Percentiles rank a stretch among this genome's conserved stretches.
Conservation (phyloP, 1,140 invertebrate genomes). For the Drosophila watanabei region DNA sequence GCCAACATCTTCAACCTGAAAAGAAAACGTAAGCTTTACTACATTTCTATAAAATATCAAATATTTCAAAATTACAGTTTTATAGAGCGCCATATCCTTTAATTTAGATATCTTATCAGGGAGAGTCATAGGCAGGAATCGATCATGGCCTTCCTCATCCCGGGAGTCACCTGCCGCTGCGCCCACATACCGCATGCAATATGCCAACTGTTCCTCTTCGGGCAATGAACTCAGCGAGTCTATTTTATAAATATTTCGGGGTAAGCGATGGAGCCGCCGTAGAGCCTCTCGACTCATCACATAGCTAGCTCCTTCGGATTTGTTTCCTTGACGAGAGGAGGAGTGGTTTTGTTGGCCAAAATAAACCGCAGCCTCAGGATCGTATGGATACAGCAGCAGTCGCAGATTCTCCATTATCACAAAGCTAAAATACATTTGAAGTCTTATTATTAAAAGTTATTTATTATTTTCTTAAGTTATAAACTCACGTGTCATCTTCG, state of each 20-base stretch:
- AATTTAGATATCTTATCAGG: background rate
- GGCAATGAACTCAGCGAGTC: background rate
- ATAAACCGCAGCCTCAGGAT: constrained; percentile 90
- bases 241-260: background rate
- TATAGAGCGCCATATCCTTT: background rate
- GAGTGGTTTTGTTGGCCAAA: constrained; percentile 87
- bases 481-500: background rate
- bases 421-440: background rate
- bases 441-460: background rate
- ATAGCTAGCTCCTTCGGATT: constrained; percentile 93
- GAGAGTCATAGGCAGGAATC: background rate
- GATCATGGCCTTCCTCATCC: background rate
- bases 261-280: background rate
- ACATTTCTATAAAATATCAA: background rate
- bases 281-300: constrained; percentile 91
- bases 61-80: background rate
- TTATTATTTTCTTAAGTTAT: background rate
- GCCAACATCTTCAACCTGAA: constrained; percentile 3
- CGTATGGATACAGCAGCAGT: constrained; percentile 92
- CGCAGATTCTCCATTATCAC: constrained; percentile 90
- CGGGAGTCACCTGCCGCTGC: background rate
- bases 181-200: background rate
- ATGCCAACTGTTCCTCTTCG: background rate
- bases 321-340: background rate
- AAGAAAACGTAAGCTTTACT: background rate